Evolutionary conservation across 2,797 vertebrate species (phyloP).

Genomic region (Oreochromis grahami): DNA sequence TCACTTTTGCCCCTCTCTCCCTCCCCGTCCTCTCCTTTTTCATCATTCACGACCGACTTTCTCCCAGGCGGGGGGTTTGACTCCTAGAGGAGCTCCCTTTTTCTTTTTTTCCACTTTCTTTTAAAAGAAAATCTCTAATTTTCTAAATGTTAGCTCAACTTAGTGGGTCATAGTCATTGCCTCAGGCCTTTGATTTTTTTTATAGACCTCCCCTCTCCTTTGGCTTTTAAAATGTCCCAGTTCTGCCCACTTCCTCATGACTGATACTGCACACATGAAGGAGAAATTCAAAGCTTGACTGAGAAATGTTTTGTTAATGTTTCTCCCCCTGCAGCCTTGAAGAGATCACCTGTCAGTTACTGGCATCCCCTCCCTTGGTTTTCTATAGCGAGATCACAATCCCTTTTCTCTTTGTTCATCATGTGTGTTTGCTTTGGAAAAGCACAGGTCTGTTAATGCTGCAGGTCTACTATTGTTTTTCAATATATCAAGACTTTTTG

Average conservation of each 20-base stretch:
- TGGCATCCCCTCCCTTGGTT: not conserved
- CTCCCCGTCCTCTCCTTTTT: not conserved
- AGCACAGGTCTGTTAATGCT: not conserved
- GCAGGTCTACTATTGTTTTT: not conserved
- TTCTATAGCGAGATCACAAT: not conserved
- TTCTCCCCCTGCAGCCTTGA: not conserved
- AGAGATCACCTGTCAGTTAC: not conserved
- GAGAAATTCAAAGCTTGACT: not conserved
- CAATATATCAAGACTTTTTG: not conserved
- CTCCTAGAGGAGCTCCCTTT: not conserved
- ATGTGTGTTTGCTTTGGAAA: not conserved
- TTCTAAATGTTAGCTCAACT: not conserved
- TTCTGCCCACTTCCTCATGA: not conserved
- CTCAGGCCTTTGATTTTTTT: not conserved
- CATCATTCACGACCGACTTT: constrained; percentile 7
- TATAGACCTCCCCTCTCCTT: not conserved
- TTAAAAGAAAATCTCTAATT: not conserved
- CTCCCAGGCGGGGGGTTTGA: not conserved
- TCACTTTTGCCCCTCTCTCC: not conserved
- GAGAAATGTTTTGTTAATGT: not conserved
- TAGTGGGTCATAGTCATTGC: constrained; percentile 15
- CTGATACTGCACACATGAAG: not conserved
- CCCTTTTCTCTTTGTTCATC: not conserved
- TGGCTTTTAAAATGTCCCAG: constrained; percentile 21
- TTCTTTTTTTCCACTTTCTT: not conserved